A percentile compares a stretch with the other conserved stretches of the same genome.
These are phyloP conservation scores for Zosterops pallidus DNA, from an alignment of 2,113 vertebrate species.

Conservation along the genomic window DNA sequence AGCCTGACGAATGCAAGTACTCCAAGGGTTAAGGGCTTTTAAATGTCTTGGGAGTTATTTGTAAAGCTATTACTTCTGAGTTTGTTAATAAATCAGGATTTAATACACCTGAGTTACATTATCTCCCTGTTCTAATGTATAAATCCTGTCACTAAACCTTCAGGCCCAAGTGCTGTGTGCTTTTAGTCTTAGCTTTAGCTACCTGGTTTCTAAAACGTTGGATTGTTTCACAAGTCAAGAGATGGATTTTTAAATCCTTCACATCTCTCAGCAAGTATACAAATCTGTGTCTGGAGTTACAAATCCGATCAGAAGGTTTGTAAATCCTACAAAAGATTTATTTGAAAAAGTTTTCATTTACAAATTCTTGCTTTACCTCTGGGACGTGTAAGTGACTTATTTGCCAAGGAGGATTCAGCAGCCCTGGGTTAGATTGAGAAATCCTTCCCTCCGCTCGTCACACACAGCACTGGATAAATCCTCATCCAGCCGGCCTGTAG, in stretches of 20 bases:
- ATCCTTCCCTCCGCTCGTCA: background rate
- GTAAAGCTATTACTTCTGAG: conserved; percentile 61
- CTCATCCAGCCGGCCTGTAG: background rate
- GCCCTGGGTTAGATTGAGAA: background rate
- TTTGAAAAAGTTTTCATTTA: conserved; percentile 63
- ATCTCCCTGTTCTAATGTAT: conserved; percentile 61
- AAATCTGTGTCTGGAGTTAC: conserved; percentile 65
- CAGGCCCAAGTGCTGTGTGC: conserved; percentile 54
- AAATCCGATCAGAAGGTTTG: conserved; percentile 65
- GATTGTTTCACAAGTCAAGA: conserved; percentile 63
- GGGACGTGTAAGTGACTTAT: conserved; percentile 47
- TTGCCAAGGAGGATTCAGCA: conserved; percentile 29
- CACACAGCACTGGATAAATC: background rate
- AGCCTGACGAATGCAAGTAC: conserved; percentile 11
- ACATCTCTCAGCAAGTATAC: conserved; percentile 42
- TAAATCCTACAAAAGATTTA: conserved; percentile 66
- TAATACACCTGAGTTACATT: conserved; percentile 70
- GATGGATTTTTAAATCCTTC: conserved; percentile 69
- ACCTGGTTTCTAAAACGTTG: conserved; percentile 36
- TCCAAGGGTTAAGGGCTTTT: conserved; percentile 43
- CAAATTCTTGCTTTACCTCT: conserved; percentile 55
- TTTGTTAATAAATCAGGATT: conserved; percentile 71
- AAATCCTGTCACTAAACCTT: conserved; percentile 65
- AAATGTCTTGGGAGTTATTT: conserved; percentile 63
- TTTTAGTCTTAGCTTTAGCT: conserved; percentile 66